Evolutionary conservation across 30 jellyfish, hydroid and myxozoan species (phyloP), one percentile per base, ranked within the genome.

Genomic region (Hydractinia symbiolongicarpus): DNA sequence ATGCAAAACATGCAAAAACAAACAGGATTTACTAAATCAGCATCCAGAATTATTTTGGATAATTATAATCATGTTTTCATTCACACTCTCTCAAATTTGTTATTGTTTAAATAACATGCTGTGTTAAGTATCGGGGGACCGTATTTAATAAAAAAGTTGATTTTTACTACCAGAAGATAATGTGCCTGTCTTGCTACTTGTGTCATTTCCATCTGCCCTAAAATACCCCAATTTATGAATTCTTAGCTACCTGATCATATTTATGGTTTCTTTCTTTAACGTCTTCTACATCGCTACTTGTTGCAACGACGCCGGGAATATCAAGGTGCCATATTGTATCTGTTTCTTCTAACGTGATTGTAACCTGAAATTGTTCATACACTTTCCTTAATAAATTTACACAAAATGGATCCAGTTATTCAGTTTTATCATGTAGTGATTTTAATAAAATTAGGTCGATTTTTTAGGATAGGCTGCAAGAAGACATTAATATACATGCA

Each of bases 251-350:
- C 90, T 93, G 95, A 16, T 87, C 95, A 71, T 93, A 93, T 81
- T 61, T 86, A 44, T 84, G 79, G 58, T 86, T 93, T 53, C 92
- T 71, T 14, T 64, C 73, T 58, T 52, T 74, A 20, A 85, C 86
- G 50, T 82, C 81, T 52, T 79, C 84, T 6, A 88, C 90, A 40
- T 72, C 74, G 44, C 85, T 92, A 54, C 82, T 73, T 58, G 84
- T 96, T 50, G 57, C 76, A 11, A 90, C 61, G 0, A 87, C 94
- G 4, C 98, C 96, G 5, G 95, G 96, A 72, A 93, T 55, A 62
- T 93, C 96, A 30, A 93, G 79, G 85, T 78, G 96, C 98, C 98
- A 93, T 7, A 93, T 93, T 55, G 98, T 93, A 64, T 93, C 98
- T 60, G 98, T 93, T 79, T 93, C 98, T 60, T 61, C 79, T 60